These are phyloP conservation scores for Cheumatopsyche charites DNA, from an alignment of 1,140 invertebrate species.

Conservation along the genomic window DNA sequence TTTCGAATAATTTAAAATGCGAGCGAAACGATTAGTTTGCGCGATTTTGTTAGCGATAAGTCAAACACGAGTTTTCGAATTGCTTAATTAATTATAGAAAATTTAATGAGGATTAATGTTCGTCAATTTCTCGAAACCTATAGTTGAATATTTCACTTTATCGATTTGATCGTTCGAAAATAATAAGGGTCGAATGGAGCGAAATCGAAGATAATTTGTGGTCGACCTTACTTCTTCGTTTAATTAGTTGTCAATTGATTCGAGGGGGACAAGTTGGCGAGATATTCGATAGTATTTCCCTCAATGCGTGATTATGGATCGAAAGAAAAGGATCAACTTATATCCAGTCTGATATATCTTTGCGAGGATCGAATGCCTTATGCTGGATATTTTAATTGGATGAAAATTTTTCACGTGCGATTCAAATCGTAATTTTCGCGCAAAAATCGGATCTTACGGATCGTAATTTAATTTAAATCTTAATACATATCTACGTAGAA, in stretches of 20 bases:
- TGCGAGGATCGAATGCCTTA: neutral
- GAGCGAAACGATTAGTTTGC: neutral
- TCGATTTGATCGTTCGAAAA: too few species aligned
- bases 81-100: too few species aligned
- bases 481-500: too few species aligned
- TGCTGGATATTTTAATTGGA: slow-evolving; percentile 12
- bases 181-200: too few species aligned
- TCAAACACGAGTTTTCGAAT: too few species aligned
- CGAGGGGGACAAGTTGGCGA: slow-evolving; percentile 22
- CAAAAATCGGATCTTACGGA: too few species aligned
- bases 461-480: too few species aligned
- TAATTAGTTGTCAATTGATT: slow-evolving; percentile 39
- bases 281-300: slow-evolving; percentile 21
- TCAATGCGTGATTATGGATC: neutral
- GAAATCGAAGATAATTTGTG: slow-evolving; percentile 25
- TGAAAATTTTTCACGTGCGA: neutral
- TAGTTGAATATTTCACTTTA: too few species aligned
- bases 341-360: neutral
- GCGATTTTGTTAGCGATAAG: too few species aligned
- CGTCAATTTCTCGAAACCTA: too few species aligned
- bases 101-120: too few species aligned
- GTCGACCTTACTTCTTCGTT: neutral
- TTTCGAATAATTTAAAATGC: neutral
- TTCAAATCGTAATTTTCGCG: too few species aligned
- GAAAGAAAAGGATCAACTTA: neutral